These are phyloP conservation scores for Sarcophilus harrisii DNA, from an alignment of 2,797 vertebrate species.

Conservation along the genomic window DNA sequence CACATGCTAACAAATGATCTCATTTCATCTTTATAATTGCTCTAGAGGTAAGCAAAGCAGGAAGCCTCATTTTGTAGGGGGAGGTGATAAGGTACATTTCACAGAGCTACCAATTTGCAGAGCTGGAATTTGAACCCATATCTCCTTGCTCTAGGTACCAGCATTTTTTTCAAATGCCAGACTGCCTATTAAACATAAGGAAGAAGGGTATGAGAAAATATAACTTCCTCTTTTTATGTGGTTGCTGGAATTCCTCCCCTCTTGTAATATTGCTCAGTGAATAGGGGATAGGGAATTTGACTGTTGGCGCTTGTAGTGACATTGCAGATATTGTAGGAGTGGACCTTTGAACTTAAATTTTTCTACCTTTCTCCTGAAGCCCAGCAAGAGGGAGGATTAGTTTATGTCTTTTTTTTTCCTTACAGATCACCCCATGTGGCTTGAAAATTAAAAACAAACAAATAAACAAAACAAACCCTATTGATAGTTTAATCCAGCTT, in stretches of 20 bases:
- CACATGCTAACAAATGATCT: background rate
- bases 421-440: slow-evolving; percentile 7
- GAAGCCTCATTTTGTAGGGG: background rate
- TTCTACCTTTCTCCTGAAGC: background rate
- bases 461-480: slow-evolving; percentile 36
- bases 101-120: background rate
- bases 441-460: slow-evolving; percentile 22
- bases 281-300: background rate
- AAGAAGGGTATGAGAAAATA: slow-evolving; percentile 22
- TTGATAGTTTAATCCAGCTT: background rate
- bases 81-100: background rate
- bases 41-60: background rate
- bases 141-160: background rate
- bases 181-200: background rate
- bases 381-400: slow-evolving; percentile 34
- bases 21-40: background rate
- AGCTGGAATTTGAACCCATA: background rate
- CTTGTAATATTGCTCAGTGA: background rate
- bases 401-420: slow-evolving; percentile 28
- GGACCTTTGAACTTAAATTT: slow-evolving; percentile 47
- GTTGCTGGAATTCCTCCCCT: background rate
- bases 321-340: background rate
- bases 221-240: background rate
- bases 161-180: background rate
- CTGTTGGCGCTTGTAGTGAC: background rate